Conservation (phyloP, 2,888 invertebrate genomes). For the Agrochola lota region DNA sequence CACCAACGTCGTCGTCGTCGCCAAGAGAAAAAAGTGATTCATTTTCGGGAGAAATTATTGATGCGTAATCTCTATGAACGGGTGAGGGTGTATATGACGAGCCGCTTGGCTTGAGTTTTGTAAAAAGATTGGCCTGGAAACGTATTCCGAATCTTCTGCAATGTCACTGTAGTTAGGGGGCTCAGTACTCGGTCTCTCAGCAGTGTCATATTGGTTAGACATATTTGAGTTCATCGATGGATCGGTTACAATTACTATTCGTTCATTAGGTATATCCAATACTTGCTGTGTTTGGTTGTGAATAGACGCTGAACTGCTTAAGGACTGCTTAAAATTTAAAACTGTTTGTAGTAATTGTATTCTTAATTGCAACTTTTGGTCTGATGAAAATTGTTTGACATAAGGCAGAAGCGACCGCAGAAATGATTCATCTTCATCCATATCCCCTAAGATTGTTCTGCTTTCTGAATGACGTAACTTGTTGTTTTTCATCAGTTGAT, state of each 20-base stretch:
- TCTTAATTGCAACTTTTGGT: too few relatives aligned
- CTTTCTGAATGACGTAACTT: too few relatives aligned
- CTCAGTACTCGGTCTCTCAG: constrained; percentile 43
- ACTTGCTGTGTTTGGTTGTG: constrained; percentile 51
- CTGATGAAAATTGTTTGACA: too few relatives aligned
- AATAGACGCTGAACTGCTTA: too few relatives aligned
- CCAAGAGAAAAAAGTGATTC: constrained; percentile 34
- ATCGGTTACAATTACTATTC: constrained; percentile 33
- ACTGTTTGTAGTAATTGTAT: too few relatives aligned
- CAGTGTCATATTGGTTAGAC: constrained; percentile 47
- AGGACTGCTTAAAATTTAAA: too few relatives aligned
- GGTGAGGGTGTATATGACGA: constrained; percentile 38
- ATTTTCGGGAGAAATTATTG: constrained; percentile 37
- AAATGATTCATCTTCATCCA: too few relatives aligned
- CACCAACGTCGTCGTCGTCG: constrained; percentile 34
- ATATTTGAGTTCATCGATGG: constrained; percentile 44
- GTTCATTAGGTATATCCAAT: constrained; percentile 48
- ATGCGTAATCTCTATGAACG: constrained; percentile 48
- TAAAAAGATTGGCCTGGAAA: constrained; percentile 40
- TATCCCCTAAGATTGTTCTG: too few relatives aligned
- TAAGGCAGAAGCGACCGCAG: too few relatives aligned
- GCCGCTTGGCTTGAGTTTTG: constrained; percentile 44
- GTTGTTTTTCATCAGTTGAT: too few relatives aligned
- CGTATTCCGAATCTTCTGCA: constrained; percentile 46
- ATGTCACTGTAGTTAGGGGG: constrained; percentile 44